Percentiles rank a stretch among this genome's conserved stretches.
These are phyloP conservation scores for Centruroides sculpturatus DNA, from an alignment of 1,140 invertebrate genomes.

Conservation along the genomic window DNA sequence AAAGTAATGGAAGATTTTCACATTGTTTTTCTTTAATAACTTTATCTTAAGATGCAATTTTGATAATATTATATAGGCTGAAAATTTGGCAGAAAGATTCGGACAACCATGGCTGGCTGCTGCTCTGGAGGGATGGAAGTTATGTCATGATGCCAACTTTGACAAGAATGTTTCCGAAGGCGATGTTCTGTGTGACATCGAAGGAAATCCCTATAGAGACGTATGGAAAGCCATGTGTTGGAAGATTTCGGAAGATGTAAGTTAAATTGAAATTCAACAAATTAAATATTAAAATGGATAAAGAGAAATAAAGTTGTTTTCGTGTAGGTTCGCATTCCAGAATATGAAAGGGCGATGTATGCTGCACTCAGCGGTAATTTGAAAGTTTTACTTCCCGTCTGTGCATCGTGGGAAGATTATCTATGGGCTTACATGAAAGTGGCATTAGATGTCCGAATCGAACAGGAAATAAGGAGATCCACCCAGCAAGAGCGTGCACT, in stretches of 20 bases:
- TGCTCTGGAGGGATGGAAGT: slow-evolving; percentile 75
- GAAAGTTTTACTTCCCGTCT: slow-evolving; percentile 50
- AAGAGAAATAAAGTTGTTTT: not conserved
- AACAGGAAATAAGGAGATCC: slow-evolving; percentile 47
- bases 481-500: slow-evolving; percentile 19
- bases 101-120: slow-evolving; percentile 83
- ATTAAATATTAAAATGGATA: too few species aligned
- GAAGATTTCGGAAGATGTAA: slow-evolving; percentile 46
- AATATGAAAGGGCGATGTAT: slow-evolving; percentile 43
- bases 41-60: too few species aligned
- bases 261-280: slow-evolving; percentile 14
- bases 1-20: slow-evolving; percentile 28
- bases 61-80: slow-evolving; percentile 35
- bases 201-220: slow-evolving; percentile 73
- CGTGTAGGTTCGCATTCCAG: slow-evolving; percentile 26
- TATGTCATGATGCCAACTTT: slow-evolving; percentile 68
- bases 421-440: slow-evolving; percentile 76
- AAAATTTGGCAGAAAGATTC: slow-evolving; percentile 61
- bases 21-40: too few species aligned
- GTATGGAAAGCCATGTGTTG: slow-evolving; percentile 79
- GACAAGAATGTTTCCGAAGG: slow-evolving; percentile 26
- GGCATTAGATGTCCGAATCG: slow-evolving; percentile 69
- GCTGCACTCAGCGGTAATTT: slow-evolving; percentile 72
- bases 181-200: slow-evolving; percentile 39
- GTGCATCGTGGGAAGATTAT: slow-evolving; percentile 70